A percentile compares a stretch with the other conserved stretches of the same genome.
Evolutionary conservation across 2,888 invertebrate species (phyloP).

Genomic region (Diloba caeruleocephala): DNA sequence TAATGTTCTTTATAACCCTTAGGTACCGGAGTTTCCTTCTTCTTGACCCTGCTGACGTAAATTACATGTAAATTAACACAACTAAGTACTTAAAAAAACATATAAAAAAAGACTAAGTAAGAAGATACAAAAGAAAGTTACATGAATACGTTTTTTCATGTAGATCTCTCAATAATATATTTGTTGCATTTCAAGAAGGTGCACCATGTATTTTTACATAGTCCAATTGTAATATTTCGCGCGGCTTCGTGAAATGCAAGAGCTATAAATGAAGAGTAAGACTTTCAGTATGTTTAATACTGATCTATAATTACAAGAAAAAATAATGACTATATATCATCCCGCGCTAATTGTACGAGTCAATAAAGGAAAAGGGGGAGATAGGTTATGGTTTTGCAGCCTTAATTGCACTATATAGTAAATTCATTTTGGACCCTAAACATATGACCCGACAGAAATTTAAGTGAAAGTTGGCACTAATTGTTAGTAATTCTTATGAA

Average conservation of each 20-base stretch:
- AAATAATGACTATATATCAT: slow-evolving; percentile 18
- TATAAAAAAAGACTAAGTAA: no score
- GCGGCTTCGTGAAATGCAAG: no score
- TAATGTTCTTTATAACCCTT: slow-evolving; percentile 88
- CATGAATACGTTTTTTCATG: no score
- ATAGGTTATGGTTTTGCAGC: no score
- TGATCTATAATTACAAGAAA: slow-evolving; percentile 1
- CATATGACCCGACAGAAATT: slow-evolving; percentile 12
- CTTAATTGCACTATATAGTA: no score
- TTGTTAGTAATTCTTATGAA: background rate
- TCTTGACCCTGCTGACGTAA: slow-evolving; percentile 86
- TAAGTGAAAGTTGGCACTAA: background rate
- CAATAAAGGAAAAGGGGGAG: slow-evolving; percentile 14
- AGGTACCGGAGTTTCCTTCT: slow-evolving; percentile 87
- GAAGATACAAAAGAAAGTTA: no score
- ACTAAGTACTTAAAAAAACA: no score
- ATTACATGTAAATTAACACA: slow-evolving; percentile 9
- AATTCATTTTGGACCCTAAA: no score
- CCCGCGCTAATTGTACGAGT: slow-evolving; percentile 33
- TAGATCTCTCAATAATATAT: no score
- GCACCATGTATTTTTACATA: background rate
- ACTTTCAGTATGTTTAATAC: slow-evolving; percentile 2
- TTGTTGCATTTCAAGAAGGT: background rate
- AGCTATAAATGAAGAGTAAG: no score
- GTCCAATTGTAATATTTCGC: no score